Percentiles rank a stretch among this genome's conserved stretches.
Conservation (phyloP, 2,113 vertebrate species). For the Hippopotamus amphibius region DNA sequence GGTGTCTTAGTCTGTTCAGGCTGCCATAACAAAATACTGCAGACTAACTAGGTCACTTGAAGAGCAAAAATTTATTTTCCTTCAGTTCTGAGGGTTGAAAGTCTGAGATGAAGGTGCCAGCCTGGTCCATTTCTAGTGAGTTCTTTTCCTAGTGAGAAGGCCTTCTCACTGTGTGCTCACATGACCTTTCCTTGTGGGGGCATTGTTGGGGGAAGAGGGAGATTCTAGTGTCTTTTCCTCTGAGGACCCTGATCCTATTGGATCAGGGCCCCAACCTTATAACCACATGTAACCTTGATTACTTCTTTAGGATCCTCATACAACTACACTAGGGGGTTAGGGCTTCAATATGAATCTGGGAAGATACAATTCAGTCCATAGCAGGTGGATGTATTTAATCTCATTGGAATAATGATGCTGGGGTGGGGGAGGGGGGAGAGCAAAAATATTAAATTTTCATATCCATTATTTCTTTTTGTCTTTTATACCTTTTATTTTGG, state of each 20-base stretch:
- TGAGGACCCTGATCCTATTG: background rate
- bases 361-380: background rate
- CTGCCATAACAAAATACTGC: background rate
- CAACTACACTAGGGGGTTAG: background rate
- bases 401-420: background rate
- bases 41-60: background rate
- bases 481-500: slow-evolving; percentile 10
- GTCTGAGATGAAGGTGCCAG: background rate
- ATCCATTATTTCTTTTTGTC: background rate
- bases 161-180: background rate
- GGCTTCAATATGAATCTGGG: background rate
- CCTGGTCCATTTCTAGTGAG: background rate
- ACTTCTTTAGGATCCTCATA: background rate
- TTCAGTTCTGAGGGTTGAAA: background rate
- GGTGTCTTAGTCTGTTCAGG: background rate
- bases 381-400: slow-evolving; percentile 2
- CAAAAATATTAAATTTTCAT: slow-evolving; percentile 31
- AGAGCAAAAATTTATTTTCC: background rate
- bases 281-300: background rate
- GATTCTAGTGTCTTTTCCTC: background rate
- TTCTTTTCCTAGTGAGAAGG: background rate
- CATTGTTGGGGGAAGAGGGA: background rate
- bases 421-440: background rate
- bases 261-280: background rate
- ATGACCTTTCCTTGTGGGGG: background rate